A percentile compares a stretch with the other conserved stretches of the same genome.
phyloP scores from a whole-genome alignment of 1,140 invertebrate genomes.

The Portunus trituberculatus region DNA sequence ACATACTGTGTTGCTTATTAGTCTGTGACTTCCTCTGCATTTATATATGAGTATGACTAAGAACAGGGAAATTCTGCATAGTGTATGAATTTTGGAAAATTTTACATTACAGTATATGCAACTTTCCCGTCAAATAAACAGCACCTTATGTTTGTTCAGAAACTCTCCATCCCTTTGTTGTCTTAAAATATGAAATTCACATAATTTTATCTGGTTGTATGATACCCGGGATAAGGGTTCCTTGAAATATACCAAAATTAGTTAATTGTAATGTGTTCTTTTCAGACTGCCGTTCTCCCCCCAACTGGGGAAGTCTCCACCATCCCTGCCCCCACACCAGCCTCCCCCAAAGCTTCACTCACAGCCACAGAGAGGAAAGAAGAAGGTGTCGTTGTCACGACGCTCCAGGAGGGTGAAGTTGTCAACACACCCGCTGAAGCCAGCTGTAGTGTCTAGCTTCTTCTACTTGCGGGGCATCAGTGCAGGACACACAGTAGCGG shows the following conservation, averaged over 20 bases:
- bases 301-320: conserved; percentile 64
- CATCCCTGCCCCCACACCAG: conserved; percentile 28
- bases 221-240: too few species aligned
- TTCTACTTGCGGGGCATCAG: conserved; percentile 40
- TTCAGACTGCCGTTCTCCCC: conserved; percentile 69
- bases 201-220: too few species aligned
- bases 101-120: too few species aligned
- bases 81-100: too few species aligned
- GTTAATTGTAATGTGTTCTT: conserved; percentile 13
- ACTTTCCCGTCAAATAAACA: too few species aligned
- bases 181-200: too few species aligned
- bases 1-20: too few species aligned
- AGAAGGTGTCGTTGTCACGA: not conserved
- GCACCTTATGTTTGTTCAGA: too few species aligned
- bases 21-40: too few species aligned
- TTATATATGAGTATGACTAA: too few species aligned
- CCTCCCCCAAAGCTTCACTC: not conserved
- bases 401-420: conserved; percentile 1
- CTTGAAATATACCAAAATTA: not conserved
- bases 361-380: not conserved
- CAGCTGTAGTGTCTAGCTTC: conserved; percentile 60
- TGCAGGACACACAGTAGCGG: conserved; percentile 6
- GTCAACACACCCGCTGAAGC: conserved; percentile 46
- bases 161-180: too few species aligned
- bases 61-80: too few species aligned